A percentile compares a stretch with the other conserved stretches of the same genome.
Conservation (phyloP, 1,140 invertebrate genomes). For the Platorchestia sp. region DNA sequence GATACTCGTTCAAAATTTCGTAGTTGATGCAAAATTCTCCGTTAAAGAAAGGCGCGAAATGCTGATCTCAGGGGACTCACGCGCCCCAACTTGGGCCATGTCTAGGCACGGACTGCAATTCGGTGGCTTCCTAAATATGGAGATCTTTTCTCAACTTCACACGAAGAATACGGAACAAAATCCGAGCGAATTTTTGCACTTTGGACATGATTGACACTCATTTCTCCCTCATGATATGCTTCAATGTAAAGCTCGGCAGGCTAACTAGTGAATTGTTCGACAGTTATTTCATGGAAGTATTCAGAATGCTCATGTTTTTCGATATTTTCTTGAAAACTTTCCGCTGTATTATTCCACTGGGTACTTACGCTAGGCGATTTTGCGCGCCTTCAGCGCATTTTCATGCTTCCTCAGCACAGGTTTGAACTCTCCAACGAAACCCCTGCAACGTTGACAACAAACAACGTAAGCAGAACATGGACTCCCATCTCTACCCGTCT, state of each 20-base stretch:
- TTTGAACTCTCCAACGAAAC: too few relatives aligned
- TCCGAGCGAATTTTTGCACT: neutral
- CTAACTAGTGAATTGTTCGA: neutral
- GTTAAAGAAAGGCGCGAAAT: neutral
- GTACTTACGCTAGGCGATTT: too few relatives aligned
- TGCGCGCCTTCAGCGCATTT: too few relatives aligned
- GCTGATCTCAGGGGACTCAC: neutral
- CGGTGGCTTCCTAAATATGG: neutral
- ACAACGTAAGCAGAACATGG: too few relatives aligned
- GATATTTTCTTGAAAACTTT: too few relatives aligned
- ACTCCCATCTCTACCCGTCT: too few relatives aligned
- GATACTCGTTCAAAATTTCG: neutral
- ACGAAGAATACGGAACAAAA: neutral
- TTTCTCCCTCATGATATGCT: neutral
- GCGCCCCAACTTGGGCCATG: neutral
- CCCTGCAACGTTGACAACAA: too few relatives aligned
- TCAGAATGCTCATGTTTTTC: too few relatives aligned
- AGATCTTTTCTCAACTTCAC: neutral
- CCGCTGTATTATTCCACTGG: too few relatives aligned
- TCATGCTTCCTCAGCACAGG: too few relatives aligned
- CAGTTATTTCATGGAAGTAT: neutral
- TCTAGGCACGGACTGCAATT: neutral
- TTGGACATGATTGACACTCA: neutral
- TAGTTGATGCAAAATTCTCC: neutral
- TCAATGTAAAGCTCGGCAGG: neutral